Conservation (phyloP, 2,797 vertebrate genomes). For the Myripristis jacobus region DNA sequence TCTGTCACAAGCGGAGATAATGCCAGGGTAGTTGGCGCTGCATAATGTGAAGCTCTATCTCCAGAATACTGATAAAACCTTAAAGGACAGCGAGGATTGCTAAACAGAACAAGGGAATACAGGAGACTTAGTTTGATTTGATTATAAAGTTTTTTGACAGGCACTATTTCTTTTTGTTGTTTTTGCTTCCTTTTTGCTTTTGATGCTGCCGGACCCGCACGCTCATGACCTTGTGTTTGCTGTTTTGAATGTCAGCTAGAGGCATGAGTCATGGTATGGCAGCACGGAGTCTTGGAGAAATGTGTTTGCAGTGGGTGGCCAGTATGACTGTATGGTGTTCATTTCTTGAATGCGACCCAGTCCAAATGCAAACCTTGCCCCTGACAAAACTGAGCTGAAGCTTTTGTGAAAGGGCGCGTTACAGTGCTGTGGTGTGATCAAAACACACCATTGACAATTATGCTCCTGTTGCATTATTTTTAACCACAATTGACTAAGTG, state of each 20-base stretch:
- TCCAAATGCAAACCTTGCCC: constrained; percentile 9
- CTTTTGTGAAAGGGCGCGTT: constrained; percentile 26
- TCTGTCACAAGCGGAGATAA: constrained; percentile 81
- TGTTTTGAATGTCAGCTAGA: constrained; percentile 8
- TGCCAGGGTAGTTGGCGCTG: constrained; percentile 77
- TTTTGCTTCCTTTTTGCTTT: not conserved
- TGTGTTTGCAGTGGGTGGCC: constrained; percentile 3
- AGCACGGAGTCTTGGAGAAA: not conserved
- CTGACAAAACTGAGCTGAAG: constrained; percentile 4
- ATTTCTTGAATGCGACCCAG: constrained; percentile 15
- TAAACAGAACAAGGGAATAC: constrained; percentile 51
- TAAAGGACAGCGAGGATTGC: constrained; percentile 65
- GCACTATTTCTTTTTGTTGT: not conserved
- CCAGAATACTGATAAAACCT: constrained; percentile 79
- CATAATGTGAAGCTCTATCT: constrained; percentile 78
- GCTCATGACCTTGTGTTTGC: not conserved
- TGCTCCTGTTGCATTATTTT: not conserved
- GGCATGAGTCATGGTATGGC: not conserved
- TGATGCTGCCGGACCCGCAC: not conserved
- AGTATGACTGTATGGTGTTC: constrained; percentile 1
- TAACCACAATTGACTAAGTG: not conserved
- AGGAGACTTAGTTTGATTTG: constrained; percentile 46
- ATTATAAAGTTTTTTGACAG: constrained; percentile 21
- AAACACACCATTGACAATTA: constrained; percentile 15
- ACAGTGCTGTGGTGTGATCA: constrained; percentile 11